Conservation (phyloP, 2,113 vertebrate genomes). For the Pantherophis guttatus region DNA sequence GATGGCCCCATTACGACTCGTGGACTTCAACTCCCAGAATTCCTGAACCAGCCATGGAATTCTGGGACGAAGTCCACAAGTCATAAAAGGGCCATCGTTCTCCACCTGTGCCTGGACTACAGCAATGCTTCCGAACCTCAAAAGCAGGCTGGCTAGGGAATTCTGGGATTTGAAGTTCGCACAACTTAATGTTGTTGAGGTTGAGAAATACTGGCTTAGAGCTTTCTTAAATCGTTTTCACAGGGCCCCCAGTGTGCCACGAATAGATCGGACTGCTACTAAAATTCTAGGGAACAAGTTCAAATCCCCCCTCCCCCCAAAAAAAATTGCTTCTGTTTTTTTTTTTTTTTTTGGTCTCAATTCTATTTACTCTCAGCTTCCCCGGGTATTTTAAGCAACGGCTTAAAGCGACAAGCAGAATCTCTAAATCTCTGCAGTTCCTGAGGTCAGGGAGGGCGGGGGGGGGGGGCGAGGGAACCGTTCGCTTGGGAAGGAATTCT, state of each 20-base stretch:
- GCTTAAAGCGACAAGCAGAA: neutral
- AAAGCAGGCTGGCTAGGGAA: neutral
- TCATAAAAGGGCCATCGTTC: neutral
- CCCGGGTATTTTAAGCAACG: neutral
- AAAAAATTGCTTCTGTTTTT: neutral
- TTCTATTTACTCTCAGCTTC: neutral
- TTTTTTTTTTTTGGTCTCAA: neutral
- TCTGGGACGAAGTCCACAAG: neutral
- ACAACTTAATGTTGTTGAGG: neutral
- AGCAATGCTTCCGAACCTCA: neutral
- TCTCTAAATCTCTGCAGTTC: neutral
- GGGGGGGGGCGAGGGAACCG: accelerated
- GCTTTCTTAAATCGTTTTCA: neutral
- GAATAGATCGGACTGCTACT: neutral
- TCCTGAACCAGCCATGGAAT: neutral
- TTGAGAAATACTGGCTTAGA: neutral
- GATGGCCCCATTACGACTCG: neutral
- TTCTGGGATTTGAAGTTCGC: neutral
- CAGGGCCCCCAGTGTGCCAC: neutral
- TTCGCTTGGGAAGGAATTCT: neutral
- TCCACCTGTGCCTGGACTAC: neutral
- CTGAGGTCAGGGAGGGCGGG: too few relatives aligned
- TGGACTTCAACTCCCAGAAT: neutral
- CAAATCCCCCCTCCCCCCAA: neutral
- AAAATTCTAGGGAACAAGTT: neutral